A percentile compares a stretch with the other conserved stretches of the same genome.
Conservation (phyloP, 1,140 invertebrate species). For the Ips typographus region DNA sequence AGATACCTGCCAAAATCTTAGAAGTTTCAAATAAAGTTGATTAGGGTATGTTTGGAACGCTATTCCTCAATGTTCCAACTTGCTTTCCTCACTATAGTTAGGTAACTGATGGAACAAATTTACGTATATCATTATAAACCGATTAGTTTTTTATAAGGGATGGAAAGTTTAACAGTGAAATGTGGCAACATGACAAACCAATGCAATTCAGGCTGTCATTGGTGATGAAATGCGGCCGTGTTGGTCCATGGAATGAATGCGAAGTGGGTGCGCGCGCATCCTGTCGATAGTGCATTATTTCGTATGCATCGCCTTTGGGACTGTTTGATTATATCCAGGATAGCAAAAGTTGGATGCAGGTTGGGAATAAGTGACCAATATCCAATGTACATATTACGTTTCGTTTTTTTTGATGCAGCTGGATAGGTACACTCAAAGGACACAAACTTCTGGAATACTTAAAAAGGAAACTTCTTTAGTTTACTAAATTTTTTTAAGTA, state of each 20-base stretch:
- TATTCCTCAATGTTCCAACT: too few species aligned
- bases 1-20: background rate
- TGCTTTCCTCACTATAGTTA: background rate
- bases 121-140: background rate
- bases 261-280: slow-evolving; percentile 7
- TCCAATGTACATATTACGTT: too few species aligned
- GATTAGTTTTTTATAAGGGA: background rate
- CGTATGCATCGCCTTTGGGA: slow-evolving; percentile 18
- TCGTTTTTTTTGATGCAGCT: too few species aligned
- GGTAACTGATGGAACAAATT: background rate
- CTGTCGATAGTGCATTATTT: slow-evolving; percentile 24
- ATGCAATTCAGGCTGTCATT: slow-evolving; percentile 28
- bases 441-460: too few species aligned
- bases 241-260: slow-evolving; percentile 21
- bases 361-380: too few species aligned
- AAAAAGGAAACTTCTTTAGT: too few species aligned
- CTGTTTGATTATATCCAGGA: background rate
- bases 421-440: too few species aligned
- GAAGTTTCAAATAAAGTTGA: too few species aligned
- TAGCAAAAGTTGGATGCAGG: too few species aligned
- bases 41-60: too few species aligned
- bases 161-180: background rate
- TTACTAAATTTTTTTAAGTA: too few species aligned
- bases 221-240: slow-evolving; percentile 25
- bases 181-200: slow-evolving; percentile 16